Evolutionary conservation across 2,113 vertebrate species (phyloP), one percentile per base, ranked within the genome.

Genomic region (Coregonus clupeaformis): DNA sequence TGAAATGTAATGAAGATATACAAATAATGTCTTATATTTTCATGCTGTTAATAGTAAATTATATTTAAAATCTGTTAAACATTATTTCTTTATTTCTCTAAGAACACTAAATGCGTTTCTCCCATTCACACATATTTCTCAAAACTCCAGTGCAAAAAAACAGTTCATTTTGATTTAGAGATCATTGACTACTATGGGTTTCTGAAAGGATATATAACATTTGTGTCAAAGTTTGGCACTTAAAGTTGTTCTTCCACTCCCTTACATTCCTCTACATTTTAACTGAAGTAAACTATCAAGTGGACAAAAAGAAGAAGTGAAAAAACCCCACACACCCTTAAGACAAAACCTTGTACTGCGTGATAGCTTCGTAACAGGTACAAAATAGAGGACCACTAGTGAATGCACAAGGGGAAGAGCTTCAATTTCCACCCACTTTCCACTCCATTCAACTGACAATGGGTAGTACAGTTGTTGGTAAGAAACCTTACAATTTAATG

Each of bases 181-280:
- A 68, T 24, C 20, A 68, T 14, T 22, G 59, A 62, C 25, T 13
- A 62, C n/a, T 13, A 45, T 45, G 11, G 36, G 9, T 68, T n/a
- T 68, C 42, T 24, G 6, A 25, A 68, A 13, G 20, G 60, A 78
- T 83, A 71, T 76, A 74, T 83, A 82, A 80, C 71, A 80, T 75
- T 76, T 83, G 77, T 81, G 73, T 87, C 78, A 69, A 20, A 74
- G 67, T 90, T 90, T 90, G 90, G 88, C 87, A 90, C 87, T 88
- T 77, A 6, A 63, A 72, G 57, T 55, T 57, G 82, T 27, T 60
- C 69, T 76, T 75, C 80, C 72, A 85, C 71, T 78, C 36, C 9
- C 57, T 36, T 75, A 77, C 62, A 86, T 67, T 68, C 79, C 79
- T 82, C 72, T 75, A 62, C 82, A 77, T 87, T 81, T 85, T 77